Evolutionary conservation across 2,797 vertebrate genomes (phyloP).

Genomic region (Somateria mollissima): DNA sequence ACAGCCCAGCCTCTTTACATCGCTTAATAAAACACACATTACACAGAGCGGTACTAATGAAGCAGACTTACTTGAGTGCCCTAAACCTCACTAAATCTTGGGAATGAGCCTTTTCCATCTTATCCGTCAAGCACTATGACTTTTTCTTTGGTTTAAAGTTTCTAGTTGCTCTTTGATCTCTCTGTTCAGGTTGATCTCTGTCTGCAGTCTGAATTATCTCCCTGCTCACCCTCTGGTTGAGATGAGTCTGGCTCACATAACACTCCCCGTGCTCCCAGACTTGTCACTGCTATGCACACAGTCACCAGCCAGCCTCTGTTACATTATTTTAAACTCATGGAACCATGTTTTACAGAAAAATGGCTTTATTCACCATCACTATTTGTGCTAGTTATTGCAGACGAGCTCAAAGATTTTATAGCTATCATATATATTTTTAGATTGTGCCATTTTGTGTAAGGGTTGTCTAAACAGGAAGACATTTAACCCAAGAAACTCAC

Average conservation of each 20-base stretch:
- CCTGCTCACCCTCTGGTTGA: not conserved
- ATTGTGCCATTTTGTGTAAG: not conserved
- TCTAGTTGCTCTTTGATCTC: not conserved
- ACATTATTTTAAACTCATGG: not conserved
- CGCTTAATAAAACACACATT: slow-evolving; percentile 11
- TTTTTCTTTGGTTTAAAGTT: slow-evolving; percentile 12
- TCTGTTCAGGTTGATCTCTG: not conserved
- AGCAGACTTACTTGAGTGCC: not conserved
- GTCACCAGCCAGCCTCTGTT: not conserved
- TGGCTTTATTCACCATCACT: not conserved
- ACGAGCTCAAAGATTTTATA: not conserved
- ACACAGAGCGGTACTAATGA: not conserved
- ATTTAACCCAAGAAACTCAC: not conserved
- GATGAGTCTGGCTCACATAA: not conserved
- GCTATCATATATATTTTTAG: not conserved
- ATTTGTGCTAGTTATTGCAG: not conserved
- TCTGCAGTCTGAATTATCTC: not conserved
- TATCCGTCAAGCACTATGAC: not conserved
- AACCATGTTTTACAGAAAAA: not conserved
- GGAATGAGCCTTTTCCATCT: not conserved
- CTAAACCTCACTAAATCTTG: slow-evolving; percentile 21
- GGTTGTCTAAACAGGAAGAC: not conserved
- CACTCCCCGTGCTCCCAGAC: not conserved
- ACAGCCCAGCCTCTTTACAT: not conserved
- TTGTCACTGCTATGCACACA: not conserved